A percentile compares a stretch with the other conserved stretches of the same genome.
phyloP scores from a whole-genome alignment of 1,140 invertebrate genomes.

The Lasioglossum albipes region DNA sequence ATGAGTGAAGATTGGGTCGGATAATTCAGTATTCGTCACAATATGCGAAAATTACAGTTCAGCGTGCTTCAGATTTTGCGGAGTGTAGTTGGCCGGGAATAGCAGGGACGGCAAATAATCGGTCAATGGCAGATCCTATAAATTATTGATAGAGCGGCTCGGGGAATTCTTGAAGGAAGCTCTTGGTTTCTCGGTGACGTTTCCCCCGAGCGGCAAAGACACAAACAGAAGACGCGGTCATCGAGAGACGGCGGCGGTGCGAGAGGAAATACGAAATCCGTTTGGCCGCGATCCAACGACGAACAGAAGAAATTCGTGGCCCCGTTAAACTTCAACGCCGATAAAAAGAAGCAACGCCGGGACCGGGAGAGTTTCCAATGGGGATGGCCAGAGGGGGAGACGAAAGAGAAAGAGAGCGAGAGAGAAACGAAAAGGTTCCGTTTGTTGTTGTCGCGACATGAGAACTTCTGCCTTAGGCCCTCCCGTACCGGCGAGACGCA shows the following conservation, averaged over 20 bases:
- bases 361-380: neutral
- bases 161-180: conserved; percentile 33
- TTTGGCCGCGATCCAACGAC: conserved; percentile 46
- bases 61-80: neutral
- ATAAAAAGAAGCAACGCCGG: conserved; percentile 8
- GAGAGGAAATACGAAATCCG: conserved; percentile 36
- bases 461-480: conserved; percentile 25
- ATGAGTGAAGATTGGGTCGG: too few relatives aligned
- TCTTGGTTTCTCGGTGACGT: neutral
- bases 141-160: conserved; percentile 23
- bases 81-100: neutral
- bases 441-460: conserved; percentile 30
- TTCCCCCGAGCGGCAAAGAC: conserved; percentile 3
- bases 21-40: too few relatives aligned
- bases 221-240: conserved; percentile 28
- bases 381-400: neutral
- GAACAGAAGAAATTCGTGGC: conserved; percentile 36
- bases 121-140: neutral
- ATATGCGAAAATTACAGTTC: too few relatives aligned
- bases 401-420: neutral
- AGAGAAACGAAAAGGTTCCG: neutral
- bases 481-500: conserved; percentile 3
- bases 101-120: neutral
- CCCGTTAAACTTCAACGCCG: conserved; percentile 36
- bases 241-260: neutral